phyloP scores from a whole-genome alignment of 2,888 invertebrate genomes.

The Kuschelorhynchus macadamiae region DNA sequence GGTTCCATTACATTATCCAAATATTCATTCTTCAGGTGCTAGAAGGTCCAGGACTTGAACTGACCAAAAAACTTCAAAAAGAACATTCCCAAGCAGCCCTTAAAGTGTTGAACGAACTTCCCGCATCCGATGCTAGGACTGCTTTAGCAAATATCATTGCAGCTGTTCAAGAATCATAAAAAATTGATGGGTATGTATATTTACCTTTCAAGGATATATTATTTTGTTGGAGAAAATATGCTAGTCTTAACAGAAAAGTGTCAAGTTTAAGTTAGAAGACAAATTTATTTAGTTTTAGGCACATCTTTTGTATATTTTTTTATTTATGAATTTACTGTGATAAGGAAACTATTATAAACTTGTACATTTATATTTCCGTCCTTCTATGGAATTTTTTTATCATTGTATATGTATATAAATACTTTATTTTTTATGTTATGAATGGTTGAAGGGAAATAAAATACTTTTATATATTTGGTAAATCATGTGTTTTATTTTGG shows the following conservation, averaged over 20 bases:
- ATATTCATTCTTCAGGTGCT: constrained; percentile 15
- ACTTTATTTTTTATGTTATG: too few relatives aligned
- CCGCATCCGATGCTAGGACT: constrained; percentile 85
- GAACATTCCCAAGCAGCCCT: constrained; percentile 84
- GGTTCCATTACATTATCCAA: too few relatives aligned
- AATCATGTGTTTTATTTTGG: too few relatives aligned
- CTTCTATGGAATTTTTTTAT: neutral
- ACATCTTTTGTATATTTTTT: neutral
- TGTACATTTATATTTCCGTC: neutral
- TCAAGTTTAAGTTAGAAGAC: too few relatives aligned
- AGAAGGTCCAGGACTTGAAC: constrained; percentile 74
- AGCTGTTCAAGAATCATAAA: constrained; percentile 79
- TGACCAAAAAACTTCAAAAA: constrained; percentile 79
- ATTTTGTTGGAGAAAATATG: too few relatives aligned
- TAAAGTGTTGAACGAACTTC: constrained; percentile 79
- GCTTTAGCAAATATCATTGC: constrained; percentile 89
- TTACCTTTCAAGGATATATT: too few relatives aligned
- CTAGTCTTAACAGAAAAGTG: too few relatives aligned
- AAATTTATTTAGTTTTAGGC: too few relatives aligned
- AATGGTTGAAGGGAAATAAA: too few relatives aligned
- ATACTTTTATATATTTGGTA: too few relatives aligned
- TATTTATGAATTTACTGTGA: constrained; percentile 14
- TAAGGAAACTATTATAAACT: constrained; percentile 14
- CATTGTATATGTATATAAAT: too few relatives aligned
- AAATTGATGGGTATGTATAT: neutral